These are phyloP conservation scores for Leptarthrus brevirostris DNA, from an alignment of 2,888 invertebrate species.

Conservation along the genomic window DNA sequence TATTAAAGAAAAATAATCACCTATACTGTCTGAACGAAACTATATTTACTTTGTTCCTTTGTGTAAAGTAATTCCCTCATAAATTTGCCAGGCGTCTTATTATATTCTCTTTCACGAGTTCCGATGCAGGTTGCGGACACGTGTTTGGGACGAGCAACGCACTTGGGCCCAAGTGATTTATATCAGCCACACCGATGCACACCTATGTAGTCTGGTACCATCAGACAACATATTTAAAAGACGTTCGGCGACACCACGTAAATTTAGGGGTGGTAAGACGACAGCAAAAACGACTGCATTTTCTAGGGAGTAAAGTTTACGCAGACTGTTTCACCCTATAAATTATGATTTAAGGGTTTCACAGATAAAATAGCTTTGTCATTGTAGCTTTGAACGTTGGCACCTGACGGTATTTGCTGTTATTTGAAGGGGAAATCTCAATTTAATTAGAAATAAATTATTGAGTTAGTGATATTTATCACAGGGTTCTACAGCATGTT, in stretches of 20 bases:
- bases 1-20: slow-evolving; percentile 55
- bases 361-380: neutral
- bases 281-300: neutral
- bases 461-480: neutral
- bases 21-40: slow-evolving; percentile 51
- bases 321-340: neutral
- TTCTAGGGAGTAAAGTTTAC: neutral
- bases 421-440: neutral
- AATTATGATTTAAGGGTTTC: neutral
- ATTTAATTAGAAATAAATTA: neutral
- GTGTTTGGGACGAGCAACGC: slow-evolving; percentile 31
- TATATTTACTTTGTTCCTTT: slow-evolving; percentile 49
- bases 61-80: slow-evolving; percentile 52
- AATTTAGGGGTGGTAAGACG: slow-evolving; percentile 18
- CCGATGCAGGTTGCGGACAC: slow-evolving; percentile 13
- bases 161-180: slow-evolving; percentile 39
- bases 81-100: slow-evolving; percentile 50
- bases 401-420: neutral
- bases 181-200: neutral
- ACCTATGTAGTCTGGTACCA: neutral
- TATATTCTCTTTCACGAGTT: slow-evolving; percentile 29
- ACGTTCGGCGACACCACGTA: slow-evolving; percentile 21
- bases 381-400: too few relatives aligned
- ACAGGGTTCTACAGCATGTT: too few relatives aligned
- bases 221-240: slow-evolving; percentile 20